Base-by-base conservation (phyloP, 1,140 invertebrate species). In the Saccostrea echinata region DNA sequence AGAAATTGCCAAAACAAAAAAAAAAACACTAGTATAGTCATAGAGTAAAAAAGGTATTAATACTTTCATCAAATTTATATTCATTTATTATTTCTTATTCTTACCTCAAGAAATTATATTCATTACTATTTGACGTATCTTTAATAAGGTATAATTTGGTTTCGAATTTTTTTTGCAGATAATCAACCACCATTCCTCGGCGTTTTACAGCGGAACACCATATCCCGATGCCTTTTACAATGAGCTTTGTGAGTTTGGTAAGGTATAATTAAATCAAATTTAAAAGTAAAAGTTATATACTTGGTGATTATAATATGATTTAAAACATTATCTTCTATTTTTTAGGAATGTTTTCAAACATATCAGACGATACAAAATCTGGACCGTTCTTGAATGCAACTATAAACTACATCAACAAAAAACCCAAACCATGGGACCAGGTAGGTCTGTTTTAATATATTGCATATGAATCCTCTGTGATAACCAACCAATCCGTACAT, bases 211-310 rank as follows among this genome's bases (percentile, higher is more conserved):
- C 18, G 94, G 94, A n/a, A 92, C 89, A 86, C 91, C 94, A 2
- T 95, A 93, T 83, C 94, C 94, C 64, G 94, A 95, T 89, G 84
- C 94, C 0, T 94, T 88, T 88, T 94, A 94, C 88, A 80, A 89
- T 35, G 57, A 82, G 80, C 24, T 92, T 11, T 95, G 94, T 91
- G 91, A 90, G 84, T 71, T 89, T 68, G 94, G 94, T 92, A 89
- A 89, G 1, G 21, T 61, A 61, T 43, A 3, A 43, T 43, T 9
- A 43, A 43, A 43, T 43, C 43, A 43, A 43, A 43, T 43, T 43
- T 43, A 43, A 43, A 43, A 43, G 0, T 43, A 8, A 2, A 3
- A 43, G 43, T 43, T n/a, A 43, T 43, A 43, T 43, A 43, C 43
- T 9, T 43, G 43, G 4, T 43, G 43, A 43, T 43, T 8, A 43